A percentile compares a stretch with the other conserved stretches of the same genome.
phyloP scores from a whole-genome alignment of 2,888 invertebrate species.

The Eucera pruinosa region DNA sequence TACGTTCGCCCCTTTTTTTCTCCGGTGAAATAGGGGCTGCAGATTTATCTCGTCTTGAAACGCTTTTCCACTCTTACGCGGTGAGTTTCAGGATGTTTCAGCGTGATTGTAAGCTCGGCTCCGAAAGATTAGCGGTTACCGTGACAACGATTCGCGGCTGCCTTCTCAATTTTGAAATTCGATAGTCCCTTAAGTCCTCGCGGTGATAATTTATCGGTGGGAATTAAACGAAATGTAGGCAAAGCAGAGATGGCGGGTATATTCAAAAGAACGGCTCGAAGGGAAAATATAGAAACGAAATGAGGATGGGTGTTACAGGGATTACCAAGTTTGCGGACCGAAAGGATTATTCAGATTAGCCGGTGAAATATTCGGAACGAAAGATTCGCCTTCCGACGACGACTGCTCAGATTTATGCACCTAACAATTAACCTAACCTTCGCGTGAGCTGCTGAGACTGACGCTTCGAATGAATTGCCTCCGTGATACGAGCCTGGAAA shows the following conservation, averaged over 20 bases:
- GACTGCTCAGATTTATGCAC: constrained; percentile 44
- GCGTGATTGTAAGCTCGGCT: no score
- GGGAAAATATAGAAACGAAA: constrained; percentile 31
- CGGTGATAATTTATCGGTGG: constrained; percentile 21
- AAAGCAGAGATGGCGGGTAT: constrained; percentile 2
- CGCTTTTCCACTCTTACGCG: no score
- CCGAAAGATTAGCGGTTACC: no score
- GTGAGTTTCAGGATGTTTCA: no score
- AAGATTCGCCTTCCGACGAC: constrained; percentile 42
- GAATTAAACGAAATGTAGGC: constrained; percentile 38
- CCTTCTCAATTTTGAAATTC: no score
- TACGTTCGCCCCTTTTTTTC: no score
- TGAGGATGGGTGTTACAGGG: constrained; percentile 47
- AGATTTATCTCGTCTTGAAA: no score
- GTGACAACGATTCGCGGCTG: no score
- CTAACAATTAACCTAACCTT: constrained; percentile 41
- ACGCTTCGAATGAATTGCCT: constrained; percentile 16
- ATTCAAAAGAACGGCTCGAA: constrained; percentile 28
- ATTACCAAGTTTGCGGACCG: constrained; percentile 47
- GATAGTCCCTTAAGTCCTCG: no score
- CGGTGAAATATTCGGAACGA: constrained; percentile 47
- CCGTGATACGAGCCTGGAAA: not conserved
- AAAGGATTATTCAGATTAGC: constrained; percentile 57
- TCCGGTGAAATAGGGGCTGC: no score
- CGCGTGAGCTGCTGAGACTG: constrained; percentile 8